phyloP scores from a whole-genome alignment of 2,888 invertebrate species.

The Agonopterix alstromeriana region DNA sequence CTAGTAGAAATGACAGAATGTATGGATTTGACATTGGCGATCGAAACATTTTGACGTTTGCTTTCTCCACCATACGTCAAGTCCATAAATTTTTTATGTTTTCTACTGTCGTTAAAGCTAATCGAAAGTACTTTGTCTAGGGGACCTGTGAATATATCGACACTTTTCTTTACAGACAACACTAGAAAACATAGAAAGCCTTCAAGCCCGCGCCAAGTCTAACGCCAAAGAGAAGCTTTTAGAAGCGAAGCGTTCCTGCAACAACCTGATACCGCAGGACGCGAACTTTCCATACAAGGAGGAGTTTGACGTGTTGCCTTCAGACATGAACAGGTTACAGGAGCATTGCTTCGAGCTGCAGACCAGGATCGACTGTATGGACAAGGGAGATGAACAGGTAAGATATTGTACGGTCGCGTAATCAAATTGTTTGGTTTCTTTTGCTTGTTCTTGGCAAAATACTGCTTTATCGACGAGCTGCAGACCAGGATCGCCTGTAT shows the following conservation, averaged over 20 bases:
- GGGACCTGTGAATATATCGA: no score
- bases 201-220: slow-evolving; percentile 35
- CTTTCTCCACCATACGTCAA: no score
- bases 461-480: slow-evolving; percentile 43
- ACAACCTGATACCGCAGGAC: slow-evolving; percentile 75
- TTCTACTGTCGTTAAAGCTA: no score
- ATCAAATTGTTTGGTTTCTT: no score
- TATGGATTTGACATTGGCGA: no score
- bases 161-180: slow-evolving; percentile 29
- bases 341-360: slow-evolving; percentile 71
- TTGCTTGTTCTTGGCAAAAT: no score
- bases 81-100: no score
- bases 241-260: slow-evolving; percentile 73
- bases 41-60: no score
- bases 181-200: slow-evolving; percentile 45
- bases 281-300: slow-evolving; percentile 69
- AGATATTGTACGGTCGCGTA: slow-evolving; percentile 1
- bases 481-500: slow-evolving; percentile 81
- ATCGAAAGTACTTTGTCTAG: no score
- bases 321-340: slow-evolving; percentile 69
- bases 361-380: slow-evolving; percentile 80
- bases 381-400: slow-evolving; percentile 76
- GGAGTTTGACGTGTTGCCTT: slow-evolving; percentile 73
- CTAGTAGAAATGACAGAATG: no score
- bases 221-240: slow-evolving; percentile 67